Evolutionary conservation across 2,113 vertebrate genomes (phyloP), one percentile per base, ranked within the genome.

Genomic region (Turnix velox): DNA sequence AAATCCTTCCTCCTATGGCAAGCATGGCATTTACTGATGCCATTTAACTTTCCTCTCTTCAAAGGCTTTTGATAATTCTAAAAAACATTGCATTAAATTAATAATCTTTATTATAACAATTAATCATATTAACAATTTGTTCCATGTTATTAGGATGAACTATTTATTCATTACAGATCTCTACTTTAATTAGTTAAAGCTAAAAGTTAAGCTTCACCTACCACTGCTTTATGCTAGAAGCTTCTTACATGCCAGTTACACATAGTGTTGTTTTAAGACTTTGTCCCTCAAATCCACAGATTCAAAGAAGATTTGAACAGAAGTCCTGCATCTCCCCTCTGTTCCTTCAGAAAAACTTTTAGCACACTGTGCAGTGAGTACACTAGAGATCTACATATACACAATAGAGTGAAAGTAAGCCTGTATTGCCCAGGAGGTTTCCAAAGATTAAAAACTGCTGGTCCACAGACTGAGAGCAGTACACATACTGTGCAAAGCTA

Each of bases 1-100:
- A 96, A 88, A 96, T 96, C 33, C 87, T 91, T 93, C 92, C 82
- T 95, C 94, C 89, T 73, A 78, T 77, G 77, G 46, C 62, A 82
- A 81, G 78, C 49, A 92, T 93, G 58, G 87, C 63, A 59, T 89
- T 93, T 86, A 94, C 55, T 82, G 33, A 48, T 58, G 31, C 42
- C 69, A 55, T 59, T 90, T 87, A 66, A 88, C 67, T 68, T 67
- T 77, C 55, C 74, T 61, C 84, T 90, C 88, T 83, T 97, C 86
- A 93, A 96, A 96, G 63, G 74, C 77, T 93, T 68, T 7, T 55
- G 35, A 69, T 12, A 61, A 43, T 81, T 57, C 63, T 5, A 77
- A 43, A 52, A 88, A n/a, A 17, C 39, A 7, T 51, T 84, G 52
- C 40, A 30, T 59, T 61, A 27, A 46, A 58, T 4, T 48, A 28